Percentiles rank a stretch among this genome's conserved stretches.
Evolutionary conservation across 2,888 invertebrate genomes (phyloP).

Genomic region (Hydroisotoma schaefferi): DNA sequence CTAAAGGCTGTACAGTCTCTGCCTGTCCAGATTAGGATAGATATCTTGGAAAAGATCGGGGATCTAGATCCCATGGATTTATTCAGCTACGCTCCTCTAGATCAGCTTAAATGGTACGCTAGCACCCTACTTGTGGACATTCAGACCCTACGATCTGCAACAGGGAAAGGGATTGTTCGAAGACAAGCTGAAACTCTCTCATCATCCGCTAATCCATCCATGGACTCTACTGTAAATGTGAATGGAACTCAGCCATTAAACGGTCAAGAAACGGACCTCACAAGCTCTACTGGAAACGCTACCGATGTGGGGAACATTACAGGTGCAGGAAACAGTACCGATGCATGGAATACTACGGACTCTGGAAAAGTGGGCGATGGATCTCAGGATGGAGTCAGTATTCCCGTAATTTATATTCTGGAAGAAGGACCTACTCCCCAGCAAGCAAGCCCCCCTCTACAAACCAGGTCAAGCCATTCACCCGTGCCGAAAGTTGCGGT

Average conservation of each 20-base stretch:
- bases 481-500: not conserved
- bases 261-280: not conserved
- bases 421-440: slow-evolving; percentile 1
- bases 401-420: not conserved
- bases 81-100: slow-evolving; percentile 28
- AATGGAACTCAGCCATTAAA: not conserved
- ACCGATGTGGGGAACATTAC: not conserved
- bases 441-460: not conserved
- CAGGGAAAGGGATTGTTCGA: not conserved
- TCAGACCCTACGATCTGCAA: not conserved
- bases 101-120: slow-evolving; percentile 38
- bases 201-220: not conserved
- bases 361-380: not conserved
- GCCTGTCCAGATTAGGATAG: slow-evolving; percentile 12
- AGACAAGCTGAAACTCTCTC: not conserved
- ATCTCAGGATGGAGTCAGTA: not conserved
- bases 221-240: not conserved
- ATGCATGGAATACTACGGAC: not conserved
- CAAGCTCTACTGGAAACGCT: slow-evolving; percentile 1
- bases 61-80: slow-evolving; percentile 36
- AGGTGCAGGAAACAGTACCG: not conserved
- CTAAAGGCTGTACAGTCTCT: slow-evolving; percentile 28
- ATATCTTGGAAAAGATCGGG: slow-evolving; percentile 43
- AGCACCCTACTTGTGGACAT: slow-evolving; percentile 33
- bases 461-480: not conserved